Evolutionary conservation across 2,797 vertebrate species (phyloP).

Genomic region (Sebastes steindachneri): DNA sequence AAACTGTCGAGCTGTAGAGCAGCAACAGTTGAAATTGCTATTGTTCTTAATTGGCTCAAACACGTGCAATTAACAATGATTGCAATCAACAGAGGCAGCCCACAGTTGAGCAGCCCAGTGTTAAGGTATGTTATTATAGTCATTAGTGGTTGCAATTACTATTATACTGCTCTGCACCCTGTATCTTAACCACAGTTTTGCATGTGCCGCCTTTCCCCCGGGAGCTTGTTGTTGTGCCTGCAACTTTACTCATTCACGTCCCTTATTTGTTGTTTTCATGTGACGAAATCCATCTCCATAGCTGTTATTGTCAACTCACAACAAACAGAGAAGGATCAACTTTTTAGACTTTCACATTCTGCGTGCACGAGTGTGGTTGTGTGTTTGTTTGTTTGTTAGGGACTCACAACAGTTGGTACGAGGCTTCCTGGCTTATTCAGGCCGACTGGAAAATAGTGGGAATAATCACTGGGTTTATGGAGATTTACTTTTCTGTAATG

Average conservation of each 20-base stretch:
- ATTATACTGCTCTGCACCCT: conserved; percentile 67
- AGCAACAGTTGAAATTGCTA: conserved; percentile 71
- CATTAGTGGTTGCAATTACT: conserved; percentile 80
- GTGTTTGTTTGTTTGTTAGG: conserved; percentile 29
- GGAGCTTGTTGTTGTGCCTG: conserved; percentile 29
- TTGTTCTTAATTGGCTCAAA: conserved; percentile 78
- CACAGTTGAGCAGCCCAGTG: conserved; percentile 76
- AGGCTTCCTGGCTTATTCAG: conserved; percentile 50
- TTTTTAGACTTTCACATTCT: conserved; percentile 30
- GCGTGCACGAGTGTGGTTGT: not conserved
- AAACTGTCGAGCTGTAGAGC: conserved; percentile 25
- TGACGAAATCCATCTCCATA: conserved; percentile 26
- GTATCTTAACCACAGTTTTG: conserved; percentile 53
- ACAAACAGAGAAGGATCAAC: conserved; percentile 52
- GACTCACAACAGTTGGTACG: conserved; percentile 46
- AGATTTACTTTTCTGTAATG: conserved; percentile 60
- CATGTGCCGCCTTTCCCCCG: conserved; percentile 17
- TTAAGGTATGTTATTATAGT: conserved; percentile 84
- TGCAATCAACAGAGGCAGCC: conserved; percentile 80
- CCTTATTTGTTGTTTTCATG: conserved; percentile 37
- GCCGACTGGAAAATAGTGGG: conserved; percentile 49
- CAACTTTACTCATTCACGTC: conserved; percentile 35
- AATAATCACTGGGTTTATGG: conserved; percentile 59
- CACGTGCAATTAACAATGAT: conserved; percentile 82
- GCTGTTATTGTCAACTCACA: conserved; percentile 37